Conservation (phyloP, 2,888 invertebrate genomes). For the Aquatica leii region DNA sequence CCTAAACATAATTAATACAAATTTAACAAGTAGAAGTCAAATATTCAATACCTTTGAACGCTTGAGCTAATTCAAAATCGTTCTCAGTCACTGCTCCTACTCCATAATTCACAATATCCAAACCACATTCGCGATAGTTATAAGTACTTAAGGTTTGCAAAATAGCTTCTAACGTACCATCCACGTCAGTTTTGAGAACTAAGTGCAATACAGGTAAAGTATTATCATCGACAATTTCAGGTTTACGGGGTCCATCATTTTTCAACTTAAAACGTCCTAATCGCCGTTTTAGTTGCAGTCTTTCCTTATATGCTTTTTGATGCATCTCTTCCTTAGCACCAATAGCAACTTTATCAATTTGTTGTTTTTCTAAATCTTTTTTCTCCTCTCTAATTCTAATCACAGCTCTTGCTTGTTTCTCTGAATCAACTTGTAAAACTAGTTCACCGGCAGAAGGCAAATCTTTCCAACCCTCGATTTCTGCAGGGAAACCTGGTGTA, state of each 20-base stretch:
- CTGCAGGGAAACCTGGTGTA: constrained; percentile 82
- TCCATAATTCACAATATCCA: constrained; percentile 89
- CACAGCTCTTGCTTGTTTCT: constrained; percentile 54
- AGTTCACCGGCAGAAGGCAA: constrained; percentile 89
- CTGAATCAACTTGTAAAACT: constrained; percentile 77
- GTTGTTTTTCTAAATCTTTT: constrained; percentile 69
- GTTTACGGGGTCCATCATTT: constrained; percentile 67
- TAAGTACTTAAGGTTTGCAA: constrained; percentile 91
- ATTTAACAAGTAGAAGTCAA: not conserved
- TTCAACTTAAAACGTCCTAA: constrained; percentile 68
- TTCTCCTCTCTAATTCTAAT: constrained; percentile 65
- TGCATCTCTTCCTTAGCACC: constrained; percentile 72
- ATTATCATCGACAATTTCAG: constrained; percentile 59
- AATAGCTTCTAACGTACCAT: constrained; percentile 96
- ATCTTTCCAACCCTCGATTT: constrained; percentile 91
- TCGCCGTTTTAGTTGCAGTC: constrained; percentile 67
- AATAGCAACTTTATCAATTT: constrained; percentile 70
- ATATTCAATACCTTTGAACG: constrained; percentile 69
- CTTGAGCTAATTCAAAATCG: constrained; percentile 83
- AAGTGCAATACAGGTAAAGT: constrained; percentile 55
- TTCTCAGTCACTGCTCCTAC: constrained; percentile 86
- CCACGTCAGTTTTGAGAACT: constrained; percentile 84
- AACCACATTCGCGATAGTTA: constrained; percentile 74
- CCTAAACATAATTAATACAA: constrained; percentile 49
- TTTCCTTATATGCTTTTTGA: constrained; percentile 69